These are phyloP conservation scores for Pseudochaenichthys georgianus DNA, from an alignment of 2,797 vertebrate genomes.

Conservation along the genomic window DNA sequence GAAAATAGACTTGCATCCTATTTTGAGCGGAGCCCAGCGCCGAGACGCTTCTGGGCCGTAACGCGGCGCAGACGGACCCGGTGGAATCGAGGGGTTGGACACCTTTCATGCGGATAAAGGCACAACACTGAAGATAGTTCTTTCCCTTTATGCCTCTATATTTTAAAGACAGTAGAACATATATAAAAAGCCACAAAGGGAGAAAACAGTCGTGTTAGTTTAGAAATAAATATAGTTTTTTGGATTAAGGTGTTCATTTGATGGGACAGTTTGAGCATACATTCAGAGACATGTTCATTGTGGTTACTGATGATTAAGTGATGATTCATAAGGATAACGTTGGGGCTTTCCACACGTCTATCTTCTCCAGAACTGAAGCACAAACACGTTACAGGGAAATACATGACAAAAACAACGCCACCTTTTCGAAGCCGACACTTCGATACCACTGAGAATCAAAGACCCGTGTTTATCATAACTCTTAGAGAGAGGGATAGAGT, in stretches of 20 bases:
- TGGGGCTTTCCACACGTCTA: conserved; percentile 69
- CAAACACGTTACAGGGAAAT: conserved; percentile 61
- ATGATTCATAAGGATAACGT: conserved; percentile 40
- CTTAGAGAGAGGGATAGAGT: conserved; percentile 20
- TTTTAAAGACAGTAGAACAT: conserved; percentile 6
- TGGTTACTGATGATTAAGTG: conserved; percentile 21
- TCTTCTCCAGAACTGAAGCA: conserved; percentile 57
- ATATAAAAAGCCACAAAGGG: neutral
- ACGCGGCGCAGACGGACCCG: no score
- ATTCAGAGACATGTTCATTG: conserved; percentile 30
- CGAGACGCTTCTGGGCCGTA: no score
- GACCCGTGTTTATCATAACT: conserved; percentile 57
- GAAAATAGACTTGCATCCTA: no score
- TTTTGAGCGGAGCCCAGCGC: no score
- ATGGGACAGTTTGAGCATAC: conserved; percentile 8
- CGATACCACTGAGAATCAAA: conserved; percentile 75
- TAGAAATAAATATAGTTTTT: neutral
- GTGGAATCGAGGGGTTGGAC: neutral
- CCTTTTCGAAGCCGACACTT: conserved; percentile 64
- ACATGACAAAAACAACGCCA: conserved; percentile 53
- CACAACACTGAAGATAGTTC: conserved; percentile 8
- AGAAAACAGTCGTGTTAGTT: neutral
- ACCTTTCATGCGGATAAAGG: conserved; percentile 15
- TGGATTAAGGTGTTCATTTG: neutral
- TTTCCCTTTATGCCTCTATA: neutral